Evolutionary conservation across 2,113 vertebrate genomes (phyloP).

Genomic region (Proteles cristata): DNA sequence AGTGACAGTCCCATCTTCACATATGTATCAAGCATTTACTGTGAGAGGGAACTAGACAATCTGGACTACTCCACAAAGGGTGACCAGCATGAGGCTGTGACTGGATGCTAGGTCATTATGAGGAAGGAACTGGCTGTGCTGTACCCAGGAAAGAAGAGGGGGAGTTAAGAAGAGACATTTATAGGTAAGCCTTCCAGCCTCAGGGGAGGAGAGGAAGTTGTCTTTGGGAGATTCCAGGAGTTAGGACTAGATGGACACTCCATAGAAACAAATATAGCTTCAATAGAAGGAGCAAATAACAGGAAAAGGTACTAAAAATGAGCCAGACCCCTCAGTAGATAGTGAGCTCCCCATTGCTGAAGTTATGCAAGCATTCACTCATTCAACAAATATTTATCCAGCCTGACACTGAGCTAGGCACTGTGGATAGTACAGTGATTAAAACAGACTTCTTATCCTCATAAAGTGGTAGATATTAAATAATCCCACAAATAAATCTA

Average conservation of each 20-base stretch:
- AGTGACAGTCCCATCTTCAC: not conserved
- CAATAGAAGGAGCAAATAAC: not conserved
- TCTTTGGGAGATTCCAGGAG: not conserved
- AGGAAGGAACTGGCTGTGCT: not conserved
- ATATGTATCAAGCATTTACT: not conserved
- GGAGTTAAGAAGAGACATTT: not conserved
- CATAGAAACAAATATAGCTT: not conserved
- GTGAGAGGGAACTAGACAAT: not conserved
- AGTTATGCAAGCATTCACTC: not conserved
- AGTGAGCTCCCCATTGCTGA: not conserved
- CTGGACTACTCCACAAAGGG: not conserved
- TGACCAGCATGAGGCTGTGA: not conserved
- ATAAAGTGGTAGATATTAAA: conserved; percentile 33
- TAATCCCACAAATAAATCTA: conserved; percentile 12
- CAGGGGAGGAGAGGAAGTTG: not conserved
- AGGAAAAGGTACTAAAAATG: not conserved
- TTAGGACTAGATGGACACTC: not conserved
- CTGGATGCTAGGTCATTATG: not conserved
- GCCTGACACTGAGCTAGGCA: not conserved
- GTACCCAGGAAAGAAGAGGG: not conserved
- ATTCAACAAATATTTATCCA: not conserved
- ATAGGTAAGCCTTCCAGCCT: not conserved
- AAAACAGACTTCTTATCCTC: conserved; percentile 5
- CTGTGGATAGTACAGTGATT: not conserved
- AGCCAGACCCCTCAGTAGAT: not conserved